These are phyloP conservation scores for Microchirus variegatus DNA, from an alignment of 2,797 vertebrate species.

Conservation along the genomic window DNA sequence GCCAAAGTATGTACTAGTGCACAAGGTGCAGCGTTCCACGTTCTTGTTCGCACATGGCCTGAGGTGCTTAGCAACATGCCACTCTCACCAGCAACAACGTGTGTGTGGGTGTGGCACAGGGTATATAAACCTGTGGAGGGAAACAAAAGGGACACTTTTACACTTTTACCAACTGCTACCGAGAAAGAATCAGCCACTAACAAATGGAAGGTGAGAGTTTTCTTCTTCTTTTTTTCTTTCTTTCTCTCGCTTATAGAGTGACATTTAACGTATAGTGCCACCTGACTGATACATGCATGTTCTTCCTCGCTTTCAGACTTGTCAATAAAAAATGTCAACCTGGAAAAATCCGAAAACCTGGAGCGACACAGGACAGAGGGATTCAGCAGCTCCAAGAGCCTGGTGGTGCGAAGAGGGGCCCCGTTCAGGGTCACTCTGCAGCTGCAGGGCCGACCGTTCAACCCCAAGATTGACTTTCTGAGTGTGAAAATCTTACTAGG, in stretches of 20 bases:
- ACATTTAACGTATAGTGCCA: not conserved
- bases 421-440: slow-evolving; percentile 67
- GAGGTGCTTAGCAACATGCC: not conserved
- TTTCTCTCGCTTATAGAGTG: not conserved
- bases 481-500: slow-evolving; percentile 69
- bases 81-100: accelerated
- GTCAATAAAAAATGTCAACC: slow-evolving; percentile 55
- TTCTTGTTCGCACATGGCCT: slow-evolving; percentile 1
- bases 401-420: slow-evolving; percentile 81
- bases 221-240: too few relatives aligned
- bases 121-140: slow-evolving; percentile 42
- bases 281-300: not conserved
- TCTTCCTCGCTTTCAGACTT: slow-evolving; percentile 57
- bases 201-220: slow-evolving; percentile 74
- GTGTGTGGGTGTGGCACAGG: slow-evolving; percentile 39
- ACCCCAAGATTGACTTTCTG: slow-evolving; percentile 60
- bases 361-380: slow-evolving; percentile 69
- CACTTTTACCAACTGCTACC: too few relatives aligned
- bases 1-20: too few relatives aligned
- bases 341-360: slow-evolving; percentile 69
- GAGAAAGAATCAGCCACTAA: slow-evolving; percentile 12
- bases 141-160: not conserved
- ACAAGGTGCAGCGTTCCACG: not conserved
- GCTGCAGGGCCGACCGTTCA: slow-evolving; percentile 57
- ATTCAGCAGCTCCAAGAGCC: slow-evolving; percentile 53